Conservation (phyloP, 2,888 invertebrate genomes). For the Drosophila koepferae region DNA sequence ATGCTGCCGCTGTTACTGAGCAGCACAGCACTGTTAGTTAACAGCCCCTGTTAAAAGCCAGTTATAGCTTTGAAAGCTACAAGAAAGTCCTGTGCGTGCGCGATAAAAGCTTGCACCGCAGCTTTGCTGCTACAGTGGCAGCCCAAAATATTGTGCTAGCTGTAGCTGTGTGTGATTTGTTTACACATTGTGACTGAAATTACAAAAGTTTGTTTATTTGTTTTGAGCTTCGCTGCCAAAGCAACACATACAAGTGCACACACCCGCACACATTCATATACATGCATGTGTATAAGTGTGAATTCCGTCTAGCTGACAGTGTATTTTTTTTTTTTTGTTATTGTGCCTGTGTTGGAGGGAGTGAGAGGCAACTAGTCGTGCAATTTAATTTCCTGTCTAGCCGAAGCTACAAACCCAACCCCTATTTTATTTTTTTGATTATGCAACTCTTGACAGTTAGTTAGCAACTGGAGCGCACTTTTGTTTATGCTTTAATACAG, state of each 20-base stretch:
- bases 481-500: slow-evolving; percentile 34
- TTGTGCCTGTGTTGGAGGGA: slow-evolving; percentile 1
- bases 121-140: slow-evolving; percentile 50
- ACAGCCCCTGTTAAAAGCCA: slow-evolving; percentile 7
- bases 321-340: slow-evolving; percentile 12
- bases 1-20: not conserved
- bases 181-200: slow-evolving; percentile 48
- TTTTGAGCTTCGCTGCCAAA: slow-evolving; percentile 27
- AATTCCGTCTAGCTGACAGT: slow-evolving; percentile 45
- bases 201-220: slow-evolving; percentile 53
- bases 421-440: slow-evolving; percentile 33
- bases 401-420: slow-evolving; percentile 52
- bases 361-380: slow-evolving; percentile 26
- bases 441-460: slow-evolving; percentile 51
- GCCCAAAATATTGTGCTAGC: slow-evolving; percentile 29
- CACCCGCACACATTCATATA: not conserved
- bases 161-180: slow-evolving; percentile 54
- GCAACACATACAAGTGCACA: slow-evolving; percentile 14
- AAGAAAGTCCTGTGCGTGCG: slow-evolving; percentile 37
- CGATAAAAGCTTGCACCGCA: slow-evolving; percentile 28
- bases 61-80: slow-evolving; percentile 36
- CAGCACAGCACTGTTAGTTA: slow-evolving; percentile 14
- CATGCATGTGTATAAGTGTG: not conserved
- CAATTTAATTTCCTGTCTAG: slow-evolving; percentile 72
- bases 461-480: slow-evolving; percentile 42